Percentiles rank a stretch among this genome's conserved stretches.
Evolutionary conservation across 2,888 invertebrate species (phyloP).

Genomic region (Drosophila infuscata): DNA sequence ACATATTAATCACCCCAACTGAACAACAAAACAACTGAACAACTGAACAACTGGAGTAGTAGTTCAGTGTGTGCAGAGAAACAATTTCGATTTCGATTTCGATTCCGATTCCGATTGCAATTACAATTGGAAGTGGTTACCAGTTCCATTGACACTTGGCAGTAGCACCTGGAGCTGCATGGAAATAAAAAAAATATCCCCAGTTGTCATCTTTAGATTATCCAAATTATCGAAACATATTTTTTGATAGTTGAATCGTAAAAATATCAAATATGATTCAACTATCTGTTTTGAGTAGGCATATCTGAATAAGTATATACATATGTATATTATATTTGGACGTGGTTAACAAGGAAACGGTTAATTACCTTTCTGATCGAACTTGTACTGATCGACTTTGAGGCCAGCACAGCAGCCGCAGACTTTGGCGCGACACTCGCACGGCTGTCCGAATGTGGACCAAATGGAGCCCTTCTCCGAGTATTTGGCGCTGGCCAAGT

Average conservation of each 20-base stretch:
- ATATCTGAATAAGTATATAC: background rate
- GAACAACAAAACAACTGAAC: conserved; percentile 1
- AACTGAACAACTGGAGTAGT: conserved; percentile 15
- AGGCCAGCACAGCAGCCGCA: conserved; percentile 92
- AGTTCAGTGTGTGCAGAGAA: background rate
- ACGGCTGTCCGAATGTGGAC: conserved; percentile 82
- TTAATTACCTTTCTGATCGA: conserved; percentile 83
- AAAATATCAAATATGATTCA: background rate
- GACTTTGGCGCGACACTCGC: conserved; percentile 86
- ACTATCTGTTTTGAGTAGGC: background rate
- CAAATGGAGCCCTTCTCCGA: conserved; percentile 82
- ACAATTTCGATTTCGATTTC: background rate
- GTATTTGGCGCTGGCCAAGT: conserved; percentile 72
- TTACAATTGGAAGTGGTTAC: background rate
- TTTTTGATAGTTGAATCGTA: too few species aligned
- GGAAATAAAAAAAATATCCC: too few species aligned
- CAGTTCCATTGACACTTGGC: background rate
- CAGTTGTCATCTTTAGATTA: background rate
- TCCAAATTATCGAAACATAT: background rate
- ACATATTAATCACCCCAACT: conserved; percentile 15
- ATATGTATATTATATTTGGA: too few species aligned
- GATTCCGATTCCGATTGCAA: background rate
- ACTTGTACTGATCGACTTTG: conserved; percentile 88
- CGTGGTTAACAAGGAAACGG: background rate
- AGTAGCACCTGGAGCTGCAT: background rate